These are phyloP conservation scores for Champsocephalus gunnari DNA, from an alignment of 2,797 vertebrate genomes.

Conservation along the genomic window DNA sequence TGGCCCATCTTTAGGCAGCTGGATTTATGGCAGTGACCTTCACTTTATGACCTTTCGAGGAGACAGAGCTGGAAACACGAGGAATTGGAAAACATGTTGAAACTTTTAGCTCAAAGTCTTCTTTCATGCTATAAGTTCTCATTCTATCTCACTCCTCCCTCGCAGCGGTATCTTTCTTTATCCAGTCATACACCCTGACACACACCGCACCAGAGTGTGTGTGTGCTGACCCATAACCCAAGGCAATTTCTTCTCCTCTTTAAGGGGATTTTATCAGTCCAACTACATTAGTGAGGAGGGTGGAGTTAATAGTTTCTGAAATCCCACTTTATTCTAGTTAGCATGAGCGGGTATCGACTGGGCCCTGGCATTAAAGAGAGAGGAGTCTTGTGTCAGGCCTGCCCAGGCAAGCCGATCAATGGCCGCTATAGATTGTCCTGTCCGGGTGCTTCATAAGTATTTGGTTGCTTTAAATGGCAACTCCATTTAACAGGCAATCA, in stretches of 20 bases:
- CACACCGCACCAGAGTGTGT: slow-evolving; percentile 44
- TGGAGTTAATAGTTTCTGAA: slow-evolving; percentile 85
- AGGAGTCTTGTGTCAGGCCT: slow-evolving; percentile 69
- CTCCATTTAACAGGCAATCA: slow-evolving; percentile 89
- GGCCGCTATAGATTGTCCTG: slow-evolving; percentile 85
- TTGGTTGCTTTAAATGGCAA: slow-evolving; percentile 88
- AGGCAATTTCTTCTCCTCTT: slow-evolving; percentile 86
- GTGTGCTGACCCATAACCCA: slow-evolving; percentile 84
- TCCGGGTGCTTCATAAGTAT: slow-evolving; percentile 87
- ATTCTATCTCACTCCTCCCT: slow-evolving; percentile 40
- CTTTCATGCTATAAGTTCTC: slow-evolving; percentile 61
- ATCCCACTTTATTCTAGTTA: slow-evolving; percentile 85
- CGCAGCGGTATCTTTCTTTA: slow-evolving; percentile 34
- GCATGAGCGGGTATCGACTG: slow-evolving; percentile 82
- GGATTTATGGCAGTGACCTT: slow-evolving; percentile 83
- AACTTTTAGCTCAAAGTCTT: slow-evolving; percentile 58
- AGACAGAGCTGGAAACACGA: slow-evolving; percentile 61
- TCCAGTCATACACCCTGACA: slow-evolving; percentile 34
- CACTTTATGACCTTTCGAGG: slow-evolving; percentile 79
- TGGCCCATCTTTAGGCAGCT: slow-evolving; percentile 62
- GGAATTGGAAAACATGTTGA: slow-evolving; percentile 39
- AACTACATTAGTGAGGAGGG: slow-evolving; percentile 85
- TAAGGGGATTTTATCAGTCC: slow-evolving; percentile 86
- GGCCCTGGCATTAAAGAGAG: slow-evolving; percentile 81
- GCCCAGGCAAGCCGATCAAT: slow-evolving; percentile 83